phyloP scores from a whole-genome alignment of 1,140 invertebrate species.

The Octopus sinensis region DNA sequence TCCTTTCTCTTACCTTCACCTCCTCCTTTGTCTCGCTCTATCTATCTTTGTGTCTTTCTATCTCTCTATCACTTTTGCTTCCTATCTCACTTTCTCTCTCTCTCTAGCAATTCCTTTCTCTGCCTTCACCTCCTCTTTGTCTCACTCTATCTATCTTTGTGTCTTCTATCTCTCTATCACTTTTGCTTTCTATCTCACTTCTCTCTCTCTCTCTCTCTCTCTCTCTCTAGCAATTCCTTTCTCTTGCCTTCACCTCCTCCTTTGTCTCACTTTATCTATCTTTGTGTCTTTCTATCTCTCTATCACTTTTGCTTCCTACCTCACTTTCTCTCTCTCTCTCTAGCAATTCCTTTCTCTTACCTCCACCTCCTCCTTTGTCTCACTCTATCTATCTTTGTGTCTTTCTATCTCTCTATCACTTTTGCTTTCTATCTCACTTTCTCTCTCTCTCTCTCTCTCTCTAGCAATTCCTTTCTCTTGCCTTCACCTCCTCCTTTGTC shows the following conservation, averaged over 20 bases:
- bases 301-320: background rate
- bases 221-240: background rate
- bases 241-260: background rate
- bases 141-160: too few species aligned
- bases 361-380: background rate
- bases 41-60: background rate
- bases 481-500: too few species aligned
- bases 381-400: background rate
- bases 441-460: too few species aligned
- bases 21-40: background rate
- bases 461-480: too few species aligned
- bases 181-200: background rate
- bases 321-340: background rate
- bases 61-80: background rate
- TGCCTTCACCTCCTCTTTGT: too few species aligned
- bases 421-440: too few species aligned
- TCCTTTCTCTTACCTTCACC: background rate
- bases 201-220: conserved; percentile 8
- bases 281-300: background rate
- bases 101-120: background rate
- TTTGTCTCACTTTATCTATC: background rate
- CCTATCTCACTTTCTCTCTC: background rate
- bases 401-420: too few species aligned
- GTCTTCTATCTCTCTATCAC: background rate
- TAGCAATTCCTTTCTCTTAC: too few species aligned